Conservation (phyloP, 92 coral and sea anemone genomes). For the Diadumene lineata region DNA sequence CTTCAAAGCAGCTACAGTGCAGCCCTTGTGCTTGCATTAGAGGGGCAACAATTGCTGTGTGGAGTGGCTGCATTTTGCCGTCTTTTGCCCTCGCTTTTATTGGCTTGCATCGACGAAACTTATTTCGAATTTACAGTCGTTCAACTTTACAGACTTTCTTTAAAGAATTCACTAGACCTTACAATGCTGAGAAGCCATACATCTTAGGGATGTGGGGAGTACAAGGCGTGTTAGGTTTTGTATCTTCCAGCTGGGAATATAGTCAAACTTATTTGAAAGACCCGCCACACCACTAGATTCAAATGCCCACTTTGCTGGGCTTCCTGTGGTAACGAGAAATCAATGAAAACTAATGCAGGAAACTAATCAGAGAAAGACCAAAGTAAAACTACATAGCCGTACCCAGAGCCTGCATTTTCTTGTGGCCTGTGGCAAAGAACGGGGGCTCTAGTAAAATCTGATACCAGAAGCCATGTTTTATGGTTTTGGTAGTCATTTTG, state of each 20-base stretch:
- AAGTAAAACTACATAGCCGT: too few relatives aligned
- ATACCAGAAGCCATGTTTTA: too few relatives aligned
- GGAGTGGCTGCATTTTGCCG: constrained; percentile 68
- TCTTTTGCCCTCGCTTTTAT: constrained; percentile 50
- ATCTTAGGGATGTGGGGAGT: constrained; percentile 54
- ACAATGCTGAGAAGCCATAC: constrained; percentile 49
- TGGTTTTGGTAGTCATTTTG: too few relatives aligned
- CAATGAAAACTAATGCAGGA: too few relatives aligned
- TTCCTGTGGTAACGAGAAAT: background rate
- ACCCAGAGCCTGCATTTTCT: too few relatives aligned
- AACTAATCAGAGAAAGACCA: too few relatives aligned
- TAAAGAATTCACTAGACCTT: constrained; percentile 56
- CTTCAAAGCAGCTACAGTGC: constrained; percentile 48
- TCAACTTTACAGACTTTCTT: constrained; percentile 30
- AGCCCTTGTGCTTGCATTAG: constrained; percentile 70
- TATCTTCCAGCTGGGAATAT: constrained; percentile 66
- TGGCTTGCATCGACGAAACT: constrained; percentile 34
- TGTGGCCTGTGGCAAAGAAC: too few relatives aligned
- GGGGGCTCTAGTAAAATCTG: too few relatives aligned
- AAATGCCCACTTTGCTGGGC: background rate
- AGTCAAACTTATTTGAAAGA: constrained; percentile 41
- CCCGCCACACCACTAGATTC: constrained; percentile 4
- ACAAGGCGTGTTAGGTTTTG: constrained; percentile 70
- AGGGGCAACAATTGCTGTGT: constrained; percentile 53
- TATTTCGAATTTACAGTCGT: constrained; percentile 18